Evolutionary conservation across 2,888 invertebrate genomes (phyloP), one percentile per base, ranked within the genome.

Genomic region (Rhaphigaster nebulosa): DNA sequence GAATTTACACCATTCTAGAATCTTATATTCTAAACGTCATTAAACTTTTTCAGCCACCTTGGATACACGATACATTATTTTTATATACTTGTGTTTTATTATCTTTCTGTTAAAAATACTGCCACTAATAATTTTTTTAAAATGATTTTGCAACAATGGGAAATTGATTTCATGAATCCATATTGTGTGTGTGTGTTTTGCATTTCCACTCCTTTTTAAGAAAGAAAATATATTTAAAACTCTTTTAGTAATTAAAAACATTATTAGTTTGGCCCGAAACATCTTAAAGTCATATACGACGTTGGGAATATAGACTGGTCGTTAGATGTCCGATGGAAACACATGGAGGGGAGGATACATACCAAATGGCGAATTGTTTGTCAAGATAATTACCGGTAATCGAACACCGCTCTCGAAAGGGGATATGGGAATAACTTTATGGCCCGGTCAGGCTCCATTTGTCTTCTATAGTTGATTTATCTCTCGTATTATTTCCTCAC

Each of bases 401-500:
- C 18, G 84, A n/a, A 84, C 13, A 45, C 84, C 26, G 13, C 26
- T n/a, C 26, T 84, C 2, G 84, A 84, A 84, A 84, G 45, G 3
- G 84, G 84, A 84, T 84, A 84, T n/a, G 45, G 84, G 45, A 84
- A 84, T 84, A 45, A 84, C 45, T 84, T 76, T 76, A 76, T 76
- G 38, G 34, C 8, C 29, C 65, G 65, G 65, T 6, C 15, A 29
- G 29, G 15, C 29, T 65, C 65, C 70, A 76, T 76, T 76, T 76
- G 34, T 76, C 70, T 76, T 76, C 34, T 10, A 38, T 76, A 10
- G 20, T 38, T 76, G 70, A 76, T 76, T 76, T 76, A 76, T 76
- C 34, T 23, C 70, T 8, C 18, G 70, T 76, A 76, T 76, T 76
- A 76, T 76, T 38, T 76, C 70, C 70, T 76, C 70, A 38, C 70